phyloP scores from a whole-genome alignment of 1,140 invertebrate species.

The Papilio xuthus region DNA sequence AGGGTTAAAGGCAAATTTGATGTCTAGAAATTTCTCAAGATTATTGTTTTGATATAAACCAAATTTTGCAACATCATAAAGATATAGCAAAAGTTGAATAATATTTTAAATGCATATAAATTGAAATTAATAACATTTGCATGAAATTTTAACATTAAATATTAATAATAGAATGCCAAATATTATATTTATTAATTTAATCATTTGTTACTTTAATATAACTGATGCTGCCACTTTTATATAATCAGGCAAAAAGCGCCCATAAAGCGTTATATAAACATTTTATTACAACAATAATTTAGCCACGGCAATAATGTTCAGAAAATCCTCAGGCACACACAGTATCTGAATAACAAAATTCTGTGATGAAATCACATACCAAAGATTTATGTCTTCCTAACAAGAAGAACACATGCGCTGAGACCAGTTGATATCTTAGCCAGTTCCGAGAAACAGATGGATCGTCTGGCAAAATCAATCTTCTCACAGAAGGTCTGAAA shows the following conservation, averaged over 20 bases:
- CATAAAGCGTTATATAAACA: background rate
- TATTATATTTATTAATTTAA: background rate
- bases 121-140: background rate
- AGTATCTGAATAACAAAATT: background rate
- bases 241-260: background rate
- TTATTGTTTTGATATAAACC: background rate
- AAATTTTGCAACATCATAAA: background rate
- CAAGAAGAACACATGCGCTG: slow-evolving; percentile 89
- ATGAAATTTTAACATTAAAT: background rate
- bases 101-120: background rate
- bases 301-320: slow-evolving; percentile 6
- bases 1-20: background rate
- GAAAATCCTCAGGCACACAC: slow-evolving; percentile 22
- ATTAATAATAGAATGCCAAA: background rate
- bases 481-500: slow-evolving; percentile 91
- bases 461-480: slow-evolving; percentile 89
- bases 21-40: background rate
- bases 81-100: background rate
- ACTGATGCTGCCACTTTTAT: background rate
- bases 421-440: slow-evolving; percentile 88
- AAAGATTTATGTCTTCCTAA: slow-evolving; percentile 58
- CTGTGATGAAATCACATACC: background rate
- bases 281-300: slow-evolving; percentile 22
- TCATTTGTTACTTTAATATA: background rate
- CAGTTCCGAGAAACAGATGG: slow-evolving; percentile 89